These are phyloP conservation scores for Polyommatus icarus DNA, from an alignment of 2,888 invertebrate species.

Conservation along the genomic window DNA sequence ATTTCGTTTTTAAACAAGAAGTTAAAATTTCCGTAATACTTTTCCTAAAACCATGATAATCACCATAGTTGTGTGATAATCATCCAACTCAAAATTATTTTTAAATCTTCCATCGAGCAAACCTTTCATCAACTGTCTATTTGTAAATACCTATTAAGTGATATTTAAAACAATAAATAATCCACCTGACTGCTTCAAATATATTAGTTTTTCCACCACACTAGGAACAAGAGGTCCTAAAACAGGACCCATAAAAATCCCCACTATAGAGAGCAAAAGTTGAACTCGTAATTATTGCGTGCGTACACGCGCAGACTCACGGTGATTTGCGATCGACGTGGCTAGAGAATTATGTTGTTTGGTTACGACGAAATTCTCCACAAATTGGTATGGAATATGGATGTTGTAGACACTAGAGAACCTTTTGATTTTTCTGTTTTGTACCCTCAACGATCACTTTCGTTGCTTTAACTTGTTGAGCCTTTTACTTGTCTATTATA, in stretches of 20 bases:
- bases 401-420: background rate
- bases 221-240: background rate
- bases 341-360: constrained; percentile 22
- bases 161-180: no score
- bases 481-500: no score
- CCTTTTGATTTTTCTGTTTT: background rate
- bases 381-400: background rate
- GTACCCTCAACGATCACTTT: no score
- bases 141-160: no score
- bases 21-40: no score
- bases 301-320: constrained; percentile 15
- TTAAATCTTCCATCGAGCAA: background rate
- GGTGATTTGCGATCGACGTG: background rate
- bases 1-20: no score
- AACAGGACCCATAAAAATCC: background rate
- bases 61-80: no score
- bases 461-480: no score
- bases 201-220: background rate
- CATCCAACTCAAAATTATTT: no score
- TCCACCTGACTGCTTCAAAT: no score
- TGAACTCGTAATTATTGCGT: constrained; percentile 22
- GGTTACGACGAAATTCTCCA: background rate
- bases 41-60: no score
- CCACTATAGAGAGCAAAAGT: background rate
- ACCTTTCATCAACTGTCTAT: no score